A percentile compares a stretch with the other conserved stretches of the same genome.
Evolutionary conservation across 1,140 invertebrate genomes (phyloP).

Genomic region (Himalopsyche phryganea): DNA sequence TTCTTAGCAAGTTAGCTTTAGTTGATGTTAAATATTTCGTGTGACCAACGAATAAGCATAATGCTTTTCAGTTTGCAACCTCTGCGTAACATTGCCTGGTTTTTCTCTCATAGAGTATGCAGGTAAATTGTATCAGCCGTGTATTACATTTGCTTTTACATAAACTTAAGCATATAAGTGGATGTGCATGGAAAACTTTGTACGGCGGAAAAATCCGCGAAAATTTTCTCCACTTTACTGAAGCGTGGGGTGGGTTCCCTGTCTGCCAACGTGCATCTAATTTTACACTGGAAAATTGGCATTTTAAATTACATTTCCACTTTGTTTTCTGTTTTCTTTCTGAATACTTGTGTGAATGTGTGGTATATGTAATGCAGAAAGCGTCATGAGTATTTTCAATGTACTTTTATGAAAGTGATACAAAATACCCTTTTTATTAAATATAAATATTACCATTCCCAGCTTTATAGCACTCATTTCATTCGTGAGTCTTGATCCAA

Average conservation of each 20-base stretch:
- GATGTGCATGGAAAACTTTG: constrained; percentile 16
- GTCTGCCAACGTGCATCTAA: neutral
- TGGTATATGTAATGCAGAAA: constrained; percentile 7
- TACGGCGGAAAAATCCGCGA: constrained; percentile 21
- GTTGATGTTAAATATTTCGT: too few relatives aligned
- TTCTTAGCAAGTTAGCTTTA: too few relatives aligned
- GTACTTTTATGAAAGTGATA: neutral
- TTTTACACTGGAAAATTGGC: neutral
- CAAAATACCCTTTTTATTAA: too few relatives aligned
- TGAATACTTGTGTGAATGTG: constrained; percentile 9
- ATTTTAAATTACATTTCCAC: constrained; percentile 21
- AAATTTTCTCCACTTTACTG: constrained; percentile 28
- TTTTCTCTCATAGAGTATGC: constrained; percentile 16
- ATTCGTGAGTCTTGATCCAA: too few relatives aligned
- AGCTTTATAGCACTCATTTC: too few relatives aligned
- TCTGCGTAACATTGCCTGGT: neutral
- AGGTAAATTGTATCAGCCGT: constrained; percentile 25
- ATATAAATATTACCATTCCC: too few relatives aligned
- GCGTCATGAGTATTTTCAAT: too few relatives aligned
- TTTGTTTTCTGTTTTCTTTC: constrained; percentile 11
- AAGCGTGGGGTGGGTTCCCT: constrained; percentile 2
- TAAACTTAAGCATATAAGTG: constrained; percentile 9
- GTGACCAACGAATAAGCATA: too few relatives aligned
- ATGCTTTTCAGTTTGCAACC: too few relatives aligned
- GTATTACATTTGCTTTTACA: constrained; percentile 18